phyloP scores from a whole-genome alignment of 2,888 invertebrate genomes.

The Zonitis immaculata region DNA sequence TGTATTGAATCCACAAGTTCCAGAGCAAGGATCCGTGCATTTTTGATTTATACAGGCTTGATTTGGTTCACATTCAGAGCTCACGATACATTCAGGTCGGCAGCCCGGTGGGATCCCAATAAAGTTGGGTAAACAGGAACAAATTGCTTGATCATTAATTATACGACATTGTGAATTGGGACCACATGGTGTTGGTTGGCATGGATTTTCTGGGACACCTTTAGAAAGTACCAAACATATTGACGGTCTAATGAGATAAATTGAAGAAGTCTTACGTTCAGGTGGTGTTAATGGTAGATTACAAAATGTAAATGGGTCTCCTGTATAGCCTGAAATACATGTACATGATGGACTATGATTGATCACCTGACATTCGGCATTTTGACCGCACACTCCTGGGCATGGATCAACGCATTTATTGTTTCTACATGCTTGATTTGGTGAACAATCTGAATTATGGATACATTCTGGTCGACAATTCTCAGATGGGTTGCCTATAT shows the following conservation, averaged over 20 bases:
- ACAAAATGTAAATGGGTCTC: slow-evolving; percentile 59
- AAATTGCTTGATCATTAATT: slow-evolving; percentile 38
- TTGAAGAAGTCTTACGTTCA: slow-evolving; percentile 24
- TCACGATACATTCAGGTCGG: slow-evolving; percentile 62
- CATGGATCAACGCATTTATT: slow-evolving; percentile 78
- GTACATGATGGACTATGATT: slow-evolving; percentile 72
- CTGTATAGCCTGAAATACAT: slow-evolving; percentile 62
- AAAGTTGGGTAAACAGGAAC: slow-evolving; percentile 43
- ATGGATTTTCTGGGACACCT: too few relatives aligned
- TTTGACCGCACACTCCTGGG: slow-evolving; percentile 67
- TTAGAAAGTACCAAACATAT: too few relatives aligned
- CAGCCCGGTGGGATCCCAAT: slow-evolving; percentile 49
- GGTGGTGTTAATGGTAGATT: slow-evolving; percentile 41
- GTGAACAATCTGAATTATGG: slow-evolving; percentile 71
- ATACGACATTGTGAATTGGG: slow-evolving; percentile 69
- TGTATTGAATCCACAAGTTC: background rate
- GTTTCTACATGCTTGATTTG: slow-evolving; percentile 66
- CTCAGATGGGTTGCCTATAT: slow-evolving; percentile 55
- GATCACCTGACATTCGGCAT: slow-evolving; percentile 68
- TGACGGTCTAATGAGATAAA: too few relatives aligned
- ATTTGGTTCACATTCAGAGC: slow-evolving; percentile 61
- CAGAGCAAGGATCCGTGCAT: slow-evolving; percentile 61
- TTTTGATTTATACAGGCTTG: slow-evolving; percentile 65
- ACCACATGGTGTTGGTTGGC: slow-evolving; percentile 70
- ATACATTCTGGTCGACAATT: slow-evolving; percentile 76